Evolutionary conservation across 2,113 vertebrate species (phyloP).

Genomic region (Sander lucioperca): DNA sequence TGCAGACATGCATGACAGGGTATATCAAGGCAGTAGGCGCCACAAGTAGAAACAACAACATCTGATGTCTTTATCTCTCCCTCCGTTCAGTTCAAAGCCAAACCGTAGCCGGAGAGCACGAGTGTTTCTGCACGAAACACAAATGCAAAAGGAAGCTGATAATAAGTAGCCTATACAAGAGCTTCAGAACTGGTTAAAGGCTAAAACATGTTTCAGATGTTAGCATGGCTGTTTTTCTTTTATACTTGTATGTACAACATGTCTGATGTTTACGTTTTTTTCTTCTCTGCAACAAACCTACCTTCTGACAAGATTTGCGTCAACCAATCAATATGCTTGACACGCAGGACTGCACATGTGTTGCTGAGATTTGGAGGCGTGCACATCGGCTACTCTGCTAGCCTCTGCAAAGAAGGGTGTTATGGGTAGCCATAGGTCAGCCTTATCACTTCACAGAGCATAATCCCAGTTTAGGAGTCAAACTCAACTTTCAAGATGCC

Average conservation of each 20-base stretch:
- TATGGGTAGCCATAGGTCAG: neutral
- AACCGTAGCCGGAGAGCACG: neutral
- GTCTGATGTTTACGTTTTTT: neutral
- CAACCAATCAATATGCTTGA: no score
- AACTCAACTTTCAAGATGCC: neutral
- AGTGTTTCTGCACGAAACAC: constrained; percentile 7
- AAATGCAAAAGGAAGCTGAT: neutral
- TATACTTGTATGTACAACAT: neutral
- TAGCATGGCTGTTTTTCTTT: neutral
- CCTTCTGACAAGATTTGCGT: neutral
- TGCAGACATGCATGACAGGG: constrained; percentile 22
- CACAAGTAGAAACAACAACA: constrained; percentile 4
- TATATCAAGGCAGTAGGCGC: neutral
- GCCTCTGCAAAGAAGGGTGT: neutral
- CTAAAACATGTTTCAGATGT: neutral
- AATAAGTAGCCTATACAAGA: neutral
- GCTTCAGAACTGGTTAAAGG: neutral
- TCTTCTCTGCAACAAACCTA: neutral
- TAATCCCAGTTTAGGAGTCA: neutral
- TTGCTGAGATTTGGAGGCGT: neutral
- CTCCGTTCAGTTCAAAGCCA: constrained; percentile 14
- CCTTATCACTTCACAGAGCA: neutral
- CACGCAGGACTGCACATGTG: no score
- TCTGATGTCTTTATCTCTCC: constrained; percentile 4
- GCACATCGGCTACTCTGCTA: neutral